These are phyloP conservation scores for Menidia menidia DNA, from an alignment of 2,797 vertebrate species.

Conservation along the genomic window DNA sequence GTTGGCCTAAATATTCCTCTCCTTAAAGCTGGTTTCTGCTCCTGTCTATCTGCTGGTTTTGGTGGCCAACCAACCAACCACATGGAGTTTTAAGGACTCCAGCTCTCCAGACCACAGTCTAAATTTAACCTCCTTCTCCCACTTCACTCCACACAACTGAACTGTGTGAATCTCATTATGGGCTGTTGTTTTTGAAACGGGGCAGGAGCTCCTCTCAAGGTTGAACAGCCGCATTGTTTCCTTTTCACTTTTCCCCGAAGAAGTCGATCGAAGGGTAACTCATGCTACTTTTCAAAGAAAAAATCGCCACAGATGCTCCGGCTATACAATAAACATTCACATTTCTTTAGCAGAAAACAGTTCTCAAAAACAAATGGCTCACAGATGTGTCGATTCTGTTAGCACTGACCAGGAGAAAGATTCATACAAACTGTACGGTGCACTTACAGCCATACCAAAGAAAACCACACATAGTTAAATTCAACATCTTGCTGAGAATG, in stretches of 20 bases:
- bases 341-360: constrained; percentile 12
- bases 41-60: constrained; percentile 55
- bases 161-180: constrained; percentile 66
- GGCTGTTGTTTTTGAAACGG: constrained; percentile 59
- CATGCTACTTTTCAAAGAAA: not conserved
- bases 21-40: constrained; percentile 58
- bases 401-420: too few relatives aligned
- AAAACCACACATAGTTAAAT: too few relatives aligned
- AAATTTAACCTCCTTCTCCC: constrained; percentile 70
- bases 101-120: constrained; percentile 65
- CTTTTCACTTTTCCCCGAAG: constrained; percentile 17
- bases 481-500: too few relatives aligned
- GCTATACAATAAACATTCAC: constrained; percentile 7
- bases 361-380: constrained; percentile 21
- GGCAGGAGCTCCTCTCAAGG: constrained; percentile 44
- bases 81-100: constrained; percentile 68
- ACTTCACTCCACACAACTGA: constrained; percentile 49
- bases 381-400: constrained; percentile 11
- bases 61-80: constrained; percentile 62
- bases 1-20: constrained; percentile 67
- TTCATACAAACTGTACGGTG: too few relatives aligned
- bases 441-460: too few relatives aligned
- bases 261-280: constrained; percentile 20
- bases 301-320: not conserved
- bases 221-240: constrained; percentile 45